Base-by-base conservation (phyloP, 1,140 invertebrate species). In the Drosophila nannoptera region DNA sequence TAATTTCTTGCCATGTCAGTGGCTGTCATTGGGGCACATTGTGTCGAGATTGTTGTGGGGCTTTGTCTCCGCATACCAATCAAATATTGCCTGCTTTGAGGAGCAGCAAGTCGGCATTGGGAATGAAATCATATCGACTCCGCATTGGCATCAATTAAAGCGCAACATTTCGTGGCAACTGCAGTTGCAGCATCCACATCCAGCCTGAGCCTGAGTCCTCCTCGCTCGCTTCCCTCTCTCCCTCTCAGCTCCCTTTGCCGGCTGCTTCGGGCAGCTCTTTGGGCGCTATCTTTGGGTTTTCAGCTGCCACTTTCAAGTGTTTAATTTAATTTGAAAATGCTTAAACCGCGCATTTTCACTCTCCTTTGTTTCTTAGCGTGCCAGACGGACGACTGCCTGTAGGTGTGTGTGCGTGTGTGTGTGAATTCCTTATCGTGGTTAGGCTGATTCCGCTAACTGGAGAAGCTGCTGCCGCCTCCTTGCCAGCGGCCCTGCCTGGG, bases 321-420 rank as follows among this genome's bases (percentile, higher is more conserved):
- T 86, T 80, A 86, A 86, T 86, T 84, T 77, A 78, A 84, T 86
- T 80, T 84, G 14, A 66, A 80, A 84, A 70, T 86, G 77, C 73
- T 84, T 86, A 76, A 83, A 86, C 54, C 52, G 73, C 81, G 73
- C 32, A 59, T 86, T 73, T 74, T 53, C 69, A 73, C 58, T 56
- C 50, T 61, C 40, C 54, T 66, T 82, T 77, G 48, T 62, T 60
- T 55, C 60, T 50, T 62, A 55, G 70, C 74, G 71, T 43, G 42
- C 35, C 22, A 22, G 22, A 22, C 22, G 3, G 50, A 36, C 52
- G 31, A 33, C 53, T 52, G 16, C 52, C 2, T 45, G 42, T 60
- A n/a, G 55, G 32, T 52, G 36, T 75, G 56, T 56, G 3, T 22
- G 22, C n/a, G 59, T 49, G 56, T 54, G 29, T 55, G 66, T 46